Evolutionary conservation across 2,113 vertebrate genomes (phyloP).

Genomic region (Ceyx cyanopectus): DNA sequence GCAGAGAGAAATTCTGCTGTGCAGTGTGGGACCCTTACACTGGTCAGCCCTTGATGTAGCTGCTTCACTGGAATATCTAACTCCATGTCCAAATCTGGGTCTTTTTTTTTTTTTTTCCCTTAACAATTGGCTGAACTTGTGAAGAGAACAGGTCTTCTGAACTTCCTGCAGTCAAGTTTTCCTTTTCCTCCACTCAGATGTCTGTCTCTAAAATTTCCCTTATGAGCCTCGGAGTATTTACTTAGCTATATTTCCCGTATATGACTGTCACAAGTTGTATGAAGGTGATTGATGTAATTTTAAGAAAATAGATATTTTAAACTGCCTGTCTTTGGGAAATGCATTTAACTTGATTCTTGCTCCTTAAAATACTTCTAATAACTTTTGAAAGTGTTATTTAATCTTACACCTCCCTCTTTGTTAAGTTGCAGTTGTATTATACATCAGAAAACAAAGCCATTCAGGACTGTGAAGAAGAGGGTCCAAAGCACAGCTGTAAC

Average conservation of each 20-base stretch:
- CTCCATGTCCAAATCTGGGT: not conserved
- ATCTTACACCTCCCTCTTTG: not conserved
- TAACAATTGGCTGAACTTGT: not conserved
- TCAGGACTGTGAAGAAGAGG: not conserved
- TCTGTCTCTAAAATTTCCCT: not conserved
- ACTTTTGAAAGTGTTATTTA: not conserved
- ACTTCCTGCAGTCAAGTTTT: not conserved
- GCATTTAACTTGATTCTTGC: not conserved
- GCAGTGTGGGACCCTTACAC: accelerated
- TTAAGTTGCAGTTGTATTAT: not conserved
- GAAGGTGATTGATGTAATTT: not conserved
- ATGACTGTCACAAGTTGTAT: not conserved
- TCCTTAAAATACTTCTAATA: not conserved
- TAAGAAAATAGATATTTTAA: not conserved
- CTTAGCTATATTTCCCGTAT: not conserved
- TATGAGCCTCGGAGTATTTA: not conserved
- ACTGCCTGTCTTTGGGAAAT: not conserved
- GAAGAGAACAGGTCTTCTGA: not conserved
- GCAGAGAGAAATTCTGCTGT: not conserved
- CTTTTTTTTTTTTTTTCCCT: not conserved
- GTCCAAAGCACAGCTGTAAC: not conserved
- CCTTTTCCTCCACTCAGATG: not conserved
- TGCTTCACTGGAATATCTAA: not conserved
- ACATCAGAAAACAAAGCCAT: not conserved
- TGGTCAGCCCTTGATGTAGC: not conserved